Conservation (phyloP, 2,797 vertebrate genomes). For the Choloepus didactylus region DNA sequence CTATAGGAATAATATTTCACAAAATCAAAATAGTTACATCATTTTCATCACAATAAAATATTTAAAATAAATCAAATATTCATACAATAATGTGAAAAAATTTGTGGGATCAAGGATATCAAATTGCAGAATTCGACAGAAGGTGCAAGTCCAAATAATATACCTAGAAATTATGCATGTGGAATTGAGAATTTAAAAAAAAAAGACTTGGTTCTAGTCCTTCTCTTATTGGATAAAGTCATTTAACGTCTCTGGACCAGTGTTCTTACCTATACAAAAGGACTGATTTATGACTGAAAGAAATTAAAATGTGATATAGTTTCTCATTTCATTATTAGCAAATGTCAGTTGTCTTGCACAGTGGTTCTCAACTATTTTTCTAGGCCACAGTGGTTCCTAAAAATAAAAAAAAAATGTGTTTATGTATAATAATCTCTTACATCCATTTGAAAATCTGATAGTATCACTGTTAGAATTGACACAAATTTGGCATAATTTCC, state of each 20-base stretch:
- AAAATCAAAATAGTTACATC: neutral
- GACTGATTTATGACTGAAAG: neutral
- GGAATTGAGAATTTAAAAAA: neutral
- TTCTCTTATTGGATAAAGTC: neutral
- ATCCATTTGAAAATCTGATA: neutral
- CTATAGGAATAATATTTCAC: conserved; percentile 5
- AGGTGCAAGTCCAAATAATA: neutral
- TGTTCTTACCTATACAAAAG: neutral
- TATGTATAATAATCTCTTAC: neutral
- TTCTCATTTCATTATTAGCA: neutral
- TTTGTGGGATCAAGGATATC: neutral
- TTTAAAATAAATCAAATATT: neutral
- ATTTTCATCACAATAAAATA: neutral
- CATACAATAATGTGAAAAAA: neutral
- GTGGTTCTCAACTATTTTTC: no score
- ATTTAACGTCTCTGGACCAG: neutral
- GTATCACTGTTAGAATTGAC: neutral
- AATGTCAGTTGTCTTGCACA: neutral
- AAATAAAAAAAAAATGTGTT: neutral
- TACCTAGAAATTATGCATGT: conserved; percentile 5
- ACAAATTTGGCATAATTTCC: neutral
- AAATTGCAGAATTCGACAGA: neutral
- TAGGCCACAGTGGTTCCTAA: neutral
- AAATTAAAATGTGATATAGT: neutral
- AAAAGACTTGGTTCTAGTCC: neutral